Evolutionary conservation across 2,888 invertebrate genomes (phyloP).

Genomic region (Chloroclysta siterata): DNA sequence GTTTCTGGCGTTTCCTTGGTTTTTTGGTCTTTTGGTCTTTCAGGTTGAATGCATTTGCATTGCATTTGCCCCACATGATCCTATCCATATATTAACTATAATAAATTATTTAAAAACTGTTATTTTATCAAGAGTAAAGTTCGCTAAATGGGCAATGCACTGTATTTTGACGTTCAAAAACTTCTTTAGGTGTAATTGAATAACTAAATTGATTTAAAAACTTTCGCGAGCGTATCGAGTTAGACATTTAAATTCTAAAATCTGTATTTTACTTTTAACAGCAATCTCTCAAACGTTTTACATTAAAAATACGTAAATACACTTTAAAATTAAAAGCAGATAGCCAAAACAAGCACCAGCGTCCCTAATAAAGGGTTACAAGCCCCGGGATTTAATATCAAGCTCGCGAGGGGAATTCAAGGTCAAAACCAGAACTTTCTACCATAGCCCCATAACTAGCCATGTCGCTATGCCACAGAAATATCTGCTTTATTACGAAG

Average conservation of each 20-base stretch:
- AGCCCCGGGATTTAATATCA: constrained; percentile 41
- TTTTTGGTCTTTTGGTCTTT: too few species aligned
- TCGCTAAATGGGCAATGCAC: too few species aligned
- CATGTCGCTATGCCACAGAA: constrained; percentile 9
- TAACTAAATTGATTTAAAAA: constrained; percentile 35
- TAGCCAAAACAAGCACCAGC: constrained; percentile 36
- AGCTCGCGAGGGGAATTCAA: constrained; percentile 48
- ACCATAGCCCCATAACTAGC: constrained; percentile 36
- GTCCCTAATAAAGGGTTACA: constrained; percentile 45
- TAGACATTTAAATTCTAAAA: constrained; percentile 1
- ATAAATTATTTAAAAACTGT: too few species aligned
- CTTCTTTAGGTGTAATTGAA: constrained; percentile 22
- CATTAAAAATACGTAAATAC: not conserved
- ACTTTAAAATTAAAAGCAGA: constrained; percentile 21
- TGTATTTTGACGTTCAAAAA: not conserved
- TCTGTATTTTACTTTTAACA: constrained; percentile 1
- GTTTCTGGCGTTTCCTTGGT: too few species aligned
- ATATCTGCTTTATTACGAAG: constrained; percentile 32
- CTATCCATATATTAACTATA: too few species aligned
- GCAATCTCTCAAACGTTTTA: constrained; percentile 5
- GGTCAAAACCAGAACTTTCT: constrained; percentile 45
- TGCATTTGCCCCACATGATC: too few species aligned
- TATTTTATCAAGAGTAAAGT: too few species aligned
- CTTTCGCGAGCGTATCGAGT: constrained; percentile 23
- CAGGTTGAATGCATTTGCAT: too few species aligned